These are phyloP conservation scores for Crotalus horridus DNA, from an alignment of 2,113 vertebrate species.

Conservation along the genomic window DNA sequence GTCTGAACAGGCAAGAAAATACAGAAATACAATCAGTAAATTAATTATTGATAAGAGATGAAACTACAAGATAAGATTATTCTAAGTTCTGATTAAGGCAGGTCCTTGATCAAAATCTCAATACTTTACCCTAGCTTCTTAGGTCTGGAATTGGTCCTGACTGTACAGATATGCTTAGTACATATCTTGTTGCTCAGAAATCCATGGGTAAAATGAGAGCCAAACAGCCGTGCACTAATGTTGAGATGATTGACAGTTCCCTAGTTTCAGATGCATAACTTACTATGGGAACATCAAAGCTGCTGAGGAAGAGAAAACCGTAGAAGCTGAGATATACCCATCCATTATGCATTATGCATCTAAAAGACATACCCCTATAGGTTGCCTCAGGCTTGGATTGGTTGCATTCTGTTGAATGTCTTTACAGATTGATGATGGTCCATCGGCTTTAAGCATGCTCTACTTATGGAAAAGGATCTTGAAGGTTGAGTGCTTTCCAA, in stretches of 20 bases:
- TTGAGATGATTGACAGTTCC: slow-evolving; percentile 39
- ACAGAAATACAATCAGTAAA: not conserved
- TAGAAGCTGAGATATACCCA: not conserved
- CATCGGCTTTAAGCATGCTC: slow-evolving; percentile 32
- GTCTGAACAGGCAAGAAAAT: not conserved
- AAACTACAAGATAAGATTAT: not conserved
- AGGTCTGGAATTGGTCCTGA: not conserved
- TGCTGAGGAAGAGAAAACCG: slow-evolving; percentile 54
- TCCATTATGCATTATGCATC: slow-evolving; percentile 22
- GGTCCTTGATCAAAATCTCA: not conserved
- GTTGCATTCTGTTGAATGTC: slow-evolving; percentile 30
- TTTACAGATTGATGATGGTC: not conserved
- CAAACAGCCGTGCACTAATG: slow-evolving; percentile 25
- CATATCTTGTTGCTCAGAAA: slow-evolving; percentile 36
- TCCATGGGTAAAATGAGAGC: slow-evolving; percentile 16
- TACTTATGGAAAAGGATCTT: slow-evolving; percentile 45
- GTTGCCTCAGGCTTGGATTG: slow-evolving; percentile 16
- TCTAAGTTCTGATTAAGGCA: not conserved
- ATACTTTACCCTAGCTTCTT: not conserved
- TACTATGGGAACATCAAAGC: slow-evolving; percentile 30
- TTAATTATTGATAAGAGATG: not conserved
- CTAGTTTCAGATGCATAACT: slow-evolving; percentile 48
- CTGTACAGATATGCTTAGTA: slow-evolving; percentile 21
- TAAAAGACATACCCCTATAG: slow-evolving; percentile 10
- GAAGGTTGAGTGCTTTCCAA: slow-evolving; percentile 52